phyloP scores from a whole-genome alignment of 1,140 invertebrate genomes.

The Panagrolaimus sp. region DNA sequence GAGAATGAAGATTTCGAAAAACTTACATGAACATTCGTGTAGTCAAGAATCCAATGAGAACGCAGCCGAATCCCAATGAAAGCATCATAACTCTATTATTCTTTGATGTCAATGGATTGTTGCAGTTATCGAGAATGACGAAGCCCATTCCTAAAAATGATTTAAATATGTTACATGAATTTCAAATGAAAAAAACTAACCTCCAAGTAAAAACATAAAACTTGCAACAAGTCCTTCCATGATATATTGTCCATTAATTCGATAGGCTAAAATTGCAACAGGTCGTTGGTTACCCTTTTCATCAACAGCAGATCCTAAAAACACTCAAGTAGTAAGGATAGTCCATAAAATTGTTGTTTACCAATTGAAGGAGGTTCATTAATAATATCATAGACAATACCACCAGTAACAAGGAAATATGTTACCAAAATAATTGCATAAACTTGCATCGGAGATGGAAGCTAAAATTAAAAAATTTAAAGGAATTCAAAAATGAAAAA shows the following conservation, averaged over 20 bases:
- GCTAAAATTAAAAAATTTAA: slow-evolving; percentile 58
- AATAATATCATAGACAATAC: slow-evolving; percentile 65
- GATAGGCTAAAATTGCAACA: slow-evolving; percentile 50
- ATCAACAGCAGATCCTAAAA: slow-evolving; percentile 41
- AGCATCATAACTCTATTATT: slow-evolving; percentile 84
- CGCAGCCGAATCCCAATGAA: slow-evolving; percentile 83
- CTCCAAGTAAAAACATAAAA: slow-evolving; percentile 52
- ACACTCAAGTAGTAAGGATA: not conserved
- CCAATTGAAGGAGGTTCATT: slow-evolving; percentile 53
- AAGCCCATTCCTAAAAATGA: slow-evolving; percentile 81
- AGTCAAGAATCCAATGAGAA: slow-evolving; percentile 87
- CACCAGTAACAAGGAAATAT: slow-evolving; percentile 95
- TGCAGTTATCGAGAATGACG: slow-evolving; percentile 88
- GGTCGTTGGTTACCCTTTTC: slow-evolving; percentile 42
- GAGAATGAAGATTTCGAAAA: too few relatives aligned
- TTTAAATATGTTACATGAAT: slow-evolving; percentile 72
- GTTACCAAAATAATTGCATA: slow-evolving; percentile 82
- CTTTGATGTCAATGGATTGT: slow-evolving; percentile 81
- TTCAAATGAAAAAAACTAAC: slow-evolving; percentile 21
- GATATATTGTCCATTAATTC: slow-evolving; percentile 51
- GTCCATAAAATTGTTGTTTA: slow-evolving; percentile 19
- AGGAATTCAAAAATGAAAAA: slow-evolving; percentile 4
- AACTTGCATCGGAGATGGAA: slow-evolving; percentile 86
- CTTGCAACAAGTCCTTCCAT: slow-evolving; percentile 52
- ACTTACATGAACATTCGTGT: slow-evolving; percentile 89